Conservation (phyloP, 2,888 invertebrate genomes). For the Phragmatobia fuliginosa region DNA sequence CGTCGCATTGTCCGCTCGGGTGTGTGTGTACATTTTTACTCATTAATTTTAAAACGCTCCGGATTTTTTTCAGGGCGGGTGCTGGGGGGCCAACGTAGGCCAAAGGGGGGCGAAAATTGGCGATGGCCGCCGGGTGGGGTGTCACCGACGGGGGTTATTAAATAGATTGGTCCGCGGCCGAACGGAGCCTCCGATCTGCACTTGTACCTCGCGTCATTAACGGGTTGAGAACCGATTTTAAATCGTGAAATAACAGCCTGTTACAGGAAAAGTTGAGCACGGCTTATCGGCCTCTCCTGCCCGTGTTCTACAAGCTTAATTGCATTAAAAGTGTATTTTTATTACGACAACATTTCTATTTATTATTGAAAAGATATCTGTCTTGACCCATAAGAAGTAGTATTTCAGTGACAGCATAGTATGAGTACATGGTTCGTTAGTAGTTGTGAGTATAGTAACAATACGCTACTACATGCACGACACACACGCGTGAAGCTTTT, state of each 20-base stretch:
- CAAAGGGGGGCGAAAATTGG: slow-evolving; percentile 82
- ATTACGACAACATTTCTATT: slow-evolving; percentile 63
- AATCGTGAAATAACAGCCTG: slow-evolving; percentile 86
- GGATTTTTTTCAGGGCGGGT: slow-evolving; percentile 87
- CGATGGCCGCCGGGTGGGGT: slow-evolving; percentile 86
- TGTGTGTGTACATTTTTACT: slow-evolving; percentile 87
- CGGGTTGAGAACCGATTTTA: slow-evolving; percentile 86
- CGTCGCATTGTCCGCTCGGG: slow-evolving; percentile 72
- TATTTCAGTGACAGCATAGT: slow-evolving; percentile 30
- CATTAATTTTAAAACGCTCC: slow-evolving; percentile 88
- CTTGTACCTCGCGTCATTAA: slow-evolving; percentile 87
- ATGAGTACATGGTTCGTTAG: slow-evolving; percentile 30
- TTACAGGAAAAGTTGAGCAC: slow-evolving; percentile 85
- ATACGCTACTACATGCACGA: slow-evolving; percentile 60
- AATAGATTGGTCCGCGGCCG: slow-evolving; percentile 88
- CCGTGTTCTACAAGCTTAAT: slow-evolving; percentile 79
- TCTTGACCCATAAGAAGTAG: slow-evolving; percentile 37
- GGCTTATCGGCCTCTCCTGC: slow-evolving; percentile 79
- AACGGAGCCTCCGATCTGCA: slow-evolving; percentile 86
- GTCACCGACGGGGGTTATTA: slow-evolving; percentile 87
- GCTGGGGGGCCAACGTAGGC: slow-evolving; percentile 75
- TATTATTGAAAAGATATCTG: slow-evolving; percentile 50
- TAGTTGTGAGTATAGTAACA: slow-evolving; percentile 47
- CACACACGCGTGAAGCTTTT: slow-evolving; percentile 74
- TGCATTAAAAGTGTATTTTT: slow-evolving; percentile 77